Percentiles rank a stretch among this genome's conserved stretches.
phyloP scores from a whole-genome alignment of 2,797 vertebrate species.

The Schizopygopsis pylzovi region DNA sequence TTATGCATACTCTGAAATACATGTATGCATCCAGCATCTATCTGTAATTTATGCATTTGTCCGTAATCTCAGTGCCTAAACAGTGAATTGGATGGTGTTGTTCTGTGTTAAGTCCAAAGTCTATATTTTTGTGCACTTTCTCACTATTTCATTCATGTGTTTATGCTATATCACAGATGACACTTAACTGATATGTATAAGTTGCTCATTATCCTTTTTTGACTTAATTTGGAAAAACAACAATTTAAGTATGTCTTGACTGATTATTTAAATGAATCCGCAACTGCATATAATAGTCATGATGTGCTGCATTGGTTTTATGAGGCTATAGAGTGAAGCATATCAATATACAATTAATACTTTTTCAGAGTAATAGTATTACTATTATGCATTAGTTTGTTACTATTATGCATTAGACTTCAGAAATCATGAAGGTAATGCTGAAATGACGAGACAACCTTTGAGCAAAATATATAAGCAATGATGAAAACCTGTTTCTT shows the following conservation, averaged over 20 bases:
- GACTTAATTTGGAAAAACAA: neutral
- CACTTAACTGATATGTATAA: conserved; percentile 1
- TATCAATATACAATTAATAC: neutral
- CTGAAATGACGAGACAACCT: neutral
- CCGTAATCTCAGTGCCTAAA: conserved; percentile 57
- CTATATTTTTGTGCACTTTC: conserved; percentile 37
- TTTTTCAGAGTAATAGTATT: neutral
- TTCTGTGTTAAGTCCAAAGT: conserved; percentile 51
- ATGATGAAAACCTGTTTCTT: conserved; percentile 2
- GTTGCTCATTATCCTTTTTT: neutral
- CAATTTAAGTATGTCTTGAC: neutral
- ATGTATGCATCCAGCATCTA: conserved; percentile 50
- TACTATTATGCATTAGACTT: neutral
- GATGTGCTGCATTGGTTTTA: neutral
- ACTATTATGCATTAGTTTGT: neutral
- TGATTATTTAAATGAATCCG: neutral
- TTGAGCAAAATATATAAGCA: neutral
- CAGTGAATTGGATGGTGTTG: conserved; percentile 69
- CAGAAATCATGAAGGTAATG: neutral
- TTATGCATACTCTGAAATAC: conserved; percentile 46
- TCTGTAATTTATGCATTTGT: conserved; percentile 45
- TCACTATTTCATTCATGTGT: conserved; percentile 12
- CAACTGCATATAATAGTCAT: neutral
- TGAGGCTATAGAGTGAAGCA: neutral
- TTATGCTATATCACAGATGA: conserved; percentile 23